Percentiles rank a stretch among this genome's conserved stretches.
phyloP scores from a whole-genome alignment of 2,797 vertebrate species.

The Avahi laniger region DNA sequence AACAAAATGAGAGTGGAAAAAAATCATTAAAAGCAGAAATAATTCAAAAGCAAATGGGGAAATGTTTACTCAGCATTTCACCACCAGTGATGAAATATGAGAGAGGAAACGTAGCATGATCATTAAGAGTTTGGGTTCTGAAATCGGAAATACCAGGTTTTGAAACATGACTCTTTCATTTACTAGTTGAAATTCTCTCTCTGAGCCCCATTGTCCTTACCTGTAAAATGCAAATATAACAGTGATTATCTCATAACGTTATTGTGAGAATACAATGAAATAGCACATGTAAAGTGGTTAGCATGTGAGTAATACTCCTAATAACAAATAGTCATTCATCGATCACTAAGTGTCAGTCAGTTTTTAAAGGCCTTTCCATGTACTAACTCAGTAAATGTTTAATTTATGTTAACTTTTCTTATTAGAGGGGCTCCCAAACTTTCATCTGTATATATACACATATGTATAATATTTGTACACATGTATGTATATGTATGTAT shows the following conservation, averaged over 20 bases:
- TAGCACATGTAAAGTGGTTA: not conserved
- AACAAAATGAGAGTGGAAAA: not conserved
- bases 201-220: not conserved
- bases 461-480: not conserved
- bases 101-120: not conserved
- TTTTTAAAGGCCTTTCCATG: not conserved
- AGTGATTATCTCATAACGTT: not conserved
- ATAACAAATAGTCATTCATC: not conserved
- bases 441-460: not conserved
- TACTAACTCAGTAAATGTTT: not conserved
- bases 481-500: not conserved
- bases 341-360: not conserved
- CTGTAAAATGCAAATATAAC: not conserved
- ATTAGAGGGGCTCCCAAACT: not conserved
- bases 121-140: not conserved
- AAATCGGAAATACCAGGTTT: not conserved
- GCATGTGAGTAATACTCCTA: not conserved
- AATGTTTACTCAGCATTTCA: not conserved
- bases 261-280: not conserved
- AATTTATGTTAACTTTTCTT: not conserved
- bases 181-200: not conserved
- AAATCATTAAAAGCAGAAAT: not conserved
- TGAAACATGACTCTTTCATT: not conserved
- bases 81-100: not conserved
- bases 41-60: not conserved